Conservation (phyloP, 2,888 invertebrate genomes). For the Malthinus flaveolus region DNA sequence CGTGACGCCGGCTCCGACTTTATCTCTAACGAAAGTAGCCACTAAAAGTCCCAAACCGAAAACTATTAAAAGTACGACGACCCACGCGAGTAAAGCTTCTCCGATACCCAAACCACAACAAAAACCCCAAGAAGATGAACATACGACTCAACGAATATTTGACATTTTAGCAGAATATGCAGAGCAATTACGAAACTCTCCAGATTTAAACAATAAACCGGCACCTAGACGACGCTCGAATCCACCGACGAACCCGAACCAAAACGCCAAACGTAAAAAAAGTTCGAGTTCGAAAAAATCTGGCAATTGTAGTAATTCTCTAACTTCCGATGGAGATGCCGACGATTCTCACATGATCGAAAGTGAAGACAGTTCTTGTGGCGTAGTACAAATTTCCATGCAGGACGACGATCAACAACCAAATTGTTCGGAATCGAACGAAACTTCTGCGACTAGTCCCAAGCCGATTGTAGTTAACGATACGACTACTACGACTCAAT, state of each 20-base stretch:
- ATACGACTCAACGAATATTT: slow-evolving; percentile 77
- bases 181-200: slow-evolving; percentile 77
- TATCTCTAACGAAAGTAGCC: slow-evolving; percentile 44
- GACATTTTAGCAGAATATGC: slow-evolving; percentile 80
- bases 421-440: slow-evolving; percentile 55
- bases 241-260: slow-evolving; percentile 71
- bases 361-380: slow-evolving; percentile 77
- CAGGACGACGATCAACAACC: slow-evolving; percentile 63
- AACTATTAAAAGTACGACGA: slow-evolving; percentile 62
- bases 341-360: slow-evolving; percentile 75
- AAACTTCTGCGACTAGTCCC: slow-evolving; percentile 41
- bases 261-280: slow-evolving; percentile 72
- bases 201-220: slow-evolving; percentile 78
- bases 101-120: slow-evolving; percentile 69
- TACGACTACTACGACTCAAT: slow-evolving; percentile 32
- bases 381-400: slow-evolving; percentile 60
- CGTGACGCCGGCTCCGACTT: slow-evolving; percentile 59
- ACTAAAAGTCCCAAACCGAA: slow-evolving; percentile 57
- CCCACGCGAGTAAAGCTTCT: slow-evolving; percentile 65
- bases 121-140: slow-evolving; percentile 80
- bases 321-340: slow-evolving; percentile 53
- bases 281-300: slow-evolving; percentile 62
- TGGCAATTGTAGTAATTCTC: slow-evolving; percentile 52
- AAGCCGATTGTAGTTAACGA: slow-evolving; percentile 50
- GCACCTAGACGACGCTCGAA: slow-evolving; percentile 76